Evolutionary conservation across 1,140 invertebrate species (phyloP), one percentile per base, ranked within the genome.

Genomic region (Drosophila funebris): DNA sequence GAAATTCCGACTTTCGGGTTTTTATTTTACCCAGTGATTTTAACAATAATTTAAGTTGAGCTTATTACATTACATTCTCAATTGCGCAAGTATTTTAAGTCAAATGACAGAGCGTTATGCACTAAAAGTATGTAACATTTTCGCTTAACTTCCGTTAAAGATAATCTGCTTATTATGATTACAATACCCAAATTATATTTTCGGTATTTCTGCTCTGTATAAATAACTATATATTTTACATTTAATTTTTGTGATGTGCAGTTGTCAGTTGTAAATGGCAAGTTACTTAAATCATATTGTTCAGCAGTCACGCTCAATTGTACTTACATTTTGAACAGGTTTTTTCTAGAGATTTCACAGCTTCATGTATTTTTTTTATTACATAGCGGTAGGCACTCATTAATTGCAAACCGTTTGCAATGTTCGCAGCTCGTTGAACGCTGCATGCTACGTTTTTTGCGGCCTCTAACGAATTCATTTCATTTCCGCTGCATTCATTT

Each of bases 401-500:
- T 84, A 84, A 84, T 84, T 84, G 81, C 81, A 63, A 84, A 77
- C 81, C 77, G 77, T 84, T 84, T 84, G 73, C 75, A 73, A 85
- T 84, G 81, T 84, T 84, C 81, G 84, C 81, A 85, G 81, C 81
- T 84, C 81, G 67, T 70, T 84, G 81, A 83, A 73, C 76, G 73
- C 73, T 70, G 70, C 63, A 60, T 63, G 73, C 60, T 76, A 63
- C 62, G 67, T 80, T 82, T 80, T 83, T 84, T 72, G 81, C 77
- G 78, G 81, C 77, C 77, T 77, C 81, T 84, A 84, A 84, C 81
- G 81, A 84, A 84, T 84, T 84, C 81, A 84, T 84, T 84, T 84
- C 76, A 85, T 84, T 84, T 84, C 81, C 81, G 82, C 77, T 85
- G 81, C 81, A 85, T 84, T 84, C 81, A 84, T 84, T 84, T 84